Base-by-base conservation (phyloP, 2,888 invertebrate genomes). In the Candidula unifasciata region DNA sequence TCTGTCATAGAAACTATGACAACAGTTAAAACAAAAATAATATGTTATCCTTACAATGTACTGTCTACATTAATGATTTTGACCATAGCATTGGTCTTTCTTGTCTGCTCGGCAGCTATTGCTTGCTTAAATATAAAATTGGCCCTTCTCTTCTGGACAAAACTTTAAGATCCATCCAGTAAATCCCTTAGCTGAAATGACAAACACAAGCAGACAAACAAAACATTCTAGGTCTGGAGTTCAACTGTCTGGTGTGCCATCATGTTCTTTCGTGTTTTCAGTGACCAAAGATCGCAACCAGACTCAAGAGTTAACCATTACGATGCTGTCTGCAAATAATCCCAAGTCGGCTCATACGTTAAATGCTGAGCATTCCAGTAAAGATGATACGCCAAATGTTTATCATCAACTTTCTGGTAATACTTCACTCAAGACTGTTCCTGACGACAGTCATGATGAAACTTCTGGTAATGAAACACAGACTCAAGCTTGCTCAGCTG, bases 81-180 rank as follows among this genome's bases (percentile, higher is more conserved):
- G 3, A 60, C n/a, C 1, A 27, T 44, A 24, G 77, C 74, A 10
- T 13, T 74, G n/a, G 74, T 74, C 10, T 27, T 74, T 74, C 30
- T 74, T 3, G 13, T 74, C 24, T 27, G 27, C 27, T 27, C 74
- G 0, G 21, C 54, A n/a, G 5, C 27, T 18, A 37, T 66, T 52
- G 64, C 73, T 18, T 18, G 33, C 13, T 37, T 73, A 35, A 73
- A 73, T 37, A 2, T 73, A 13, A 73, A 37, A n/a, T 24, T 73
- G 21, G 37, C 35, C 8, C 10, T 44, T 30, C 18, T 52, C 13
- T 35, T 73, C 2, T 73, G 73, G 73, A 1, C 3, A 3, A 73
- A 52, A 18, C n/a, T 73, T 73, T 16, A 73, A 73, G 44, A 27
- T 73, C 8, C 16, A 73, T 44, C 73, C 73, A 52, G 27, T 73